Conservation (phyloP, 2,888 invertebrate genomes). For the Yponomeuta plumbellus region DNA sequence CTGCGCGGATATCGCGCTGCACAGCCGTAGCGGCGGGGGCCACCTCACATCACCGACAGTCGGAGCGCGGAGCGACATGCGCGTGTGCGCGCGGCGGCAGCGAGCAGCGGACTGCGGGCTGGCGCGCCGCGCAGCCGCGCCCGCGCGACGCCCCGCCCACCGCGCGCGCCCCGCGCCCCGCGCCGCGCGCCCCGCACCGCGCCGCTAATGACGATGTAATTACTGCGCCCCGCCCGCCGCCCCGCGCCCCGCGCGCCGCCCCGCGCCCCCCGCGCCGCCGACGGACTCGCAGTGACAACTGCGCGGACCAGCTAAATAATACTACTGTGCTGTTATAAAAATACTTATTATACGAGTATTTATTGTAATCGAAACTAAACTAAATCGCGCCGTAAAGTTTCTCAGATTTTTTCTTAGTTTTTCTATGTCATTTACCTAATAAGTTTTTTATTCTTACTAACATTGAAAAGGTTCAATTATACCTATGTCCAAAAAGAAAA, state of each 20-base stretch:
- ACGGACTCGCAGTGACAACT: slow-evolving; percentile 20
- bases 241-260: slow-evolving; percentile 31
- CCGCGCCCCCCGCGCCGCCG: slow-evolving; percentile 28
- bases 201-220: slow-evolving; percentile 24
- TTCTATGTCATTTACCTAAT: no score
- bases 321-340: no score
- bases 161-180: slow-evolving; percentile 41
- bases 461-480: no score
- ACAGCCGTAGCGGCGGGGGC: slow-evolving; percentile 71
- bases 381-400: no score
- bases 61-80: slow-evolving; percentile 71
- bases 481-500: no score
- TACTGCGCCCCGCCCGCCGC: slow-evolving; percentile 20
- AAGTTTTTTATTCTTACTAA: no score
- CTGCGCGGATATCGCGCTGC: slow-evolving; percentile 67
- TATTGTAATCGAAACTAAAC: no score
- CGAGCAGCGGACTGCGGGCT: slow-evolving; percentile 70
- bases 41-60: slow-evolving; percentile 70
- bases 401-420: no score
- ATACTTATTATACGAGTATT: no score
- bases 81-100: slow-evolving; percentile 78
- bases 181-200: slow-evolving; percentile 28
- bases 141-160: slow-evolving; percentile 57
- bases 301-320: neutral
- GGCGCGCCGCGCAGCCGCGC: slow-evolving; percentile 57